Percentiles rank a stretch among this genome's conserved stretches.
phyloP scores from a whole-genome alignment of 2,113 vertebrate genomes.

The Leucopsar rothschildi region DNA sequence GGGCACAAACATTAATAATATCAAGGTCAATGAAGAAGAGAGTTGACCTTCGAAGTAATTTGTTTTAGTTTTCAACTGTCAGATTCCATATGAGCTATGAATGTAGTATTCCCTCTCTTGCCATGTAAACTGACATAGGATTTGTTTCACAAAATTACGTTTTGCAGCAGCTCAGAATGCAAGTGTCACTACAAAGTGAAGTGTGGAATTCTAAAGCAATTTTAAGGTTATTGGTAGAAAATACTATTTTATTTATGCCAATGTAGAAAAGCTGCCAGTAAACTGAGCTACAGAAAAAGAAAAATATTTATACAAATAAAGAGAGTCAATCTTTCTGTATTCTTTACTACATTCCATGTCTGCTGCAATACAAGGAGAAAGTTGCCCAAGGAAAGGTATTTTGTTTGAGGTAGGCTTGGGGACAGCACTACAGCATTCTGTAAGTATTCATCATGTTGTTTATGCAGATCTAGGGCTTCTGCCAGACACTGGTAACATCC shows the following conservation, averaged over 20 bases:
- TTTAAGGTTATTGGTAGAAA: slow-evolving; percentile 21
- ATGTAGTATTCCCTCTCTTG: slow-evolving; percentile 4
- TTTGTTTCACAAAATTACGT: slow-evolving; percentile 60
- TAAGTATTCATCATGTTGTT: background rate
- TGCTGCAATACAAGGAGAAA: background rate
- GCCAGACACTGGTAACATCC: background rate
- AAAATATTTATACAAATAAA: slow-evolving; percentile 4
- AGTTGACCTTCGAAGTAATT: slow-evolving; percentile 44
- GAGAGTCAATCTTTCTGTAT: background rate
- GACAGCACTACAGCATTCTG: background rate
- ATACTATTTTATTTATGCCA: background rate
- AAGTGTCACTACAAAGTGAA: slow-evolving; percentile 12
- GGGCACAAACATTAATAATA: slow-evolving; percentile 47
- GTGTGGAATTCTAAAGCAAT: slow-evolving; percentile 24
- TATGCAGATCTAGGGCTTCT: background rate
- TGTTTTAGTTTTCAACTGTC: slow-evolving; percentile 57
- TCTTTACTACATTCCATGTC: background rate
- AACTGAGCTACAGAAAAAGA: slow-evolving; percentile 4
- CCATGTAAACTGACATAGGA: slow-evolving; percentile 22
- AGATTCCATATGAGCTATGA: slow-evolving; percentile 35
- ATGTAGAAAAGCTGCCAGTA: background rate
- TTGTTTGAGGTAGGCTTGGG: background rate
- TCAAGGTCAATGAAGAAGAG: slow-evolving; percentile 29
- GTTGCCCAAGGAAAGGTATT: background rate
- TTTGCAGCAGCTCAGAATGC: slow-evolving; percentile 26